phyloP scores from a whole-genome alignment of 2,888 invertebrate genomes.

The Dexiosoma caninum region DNA sequence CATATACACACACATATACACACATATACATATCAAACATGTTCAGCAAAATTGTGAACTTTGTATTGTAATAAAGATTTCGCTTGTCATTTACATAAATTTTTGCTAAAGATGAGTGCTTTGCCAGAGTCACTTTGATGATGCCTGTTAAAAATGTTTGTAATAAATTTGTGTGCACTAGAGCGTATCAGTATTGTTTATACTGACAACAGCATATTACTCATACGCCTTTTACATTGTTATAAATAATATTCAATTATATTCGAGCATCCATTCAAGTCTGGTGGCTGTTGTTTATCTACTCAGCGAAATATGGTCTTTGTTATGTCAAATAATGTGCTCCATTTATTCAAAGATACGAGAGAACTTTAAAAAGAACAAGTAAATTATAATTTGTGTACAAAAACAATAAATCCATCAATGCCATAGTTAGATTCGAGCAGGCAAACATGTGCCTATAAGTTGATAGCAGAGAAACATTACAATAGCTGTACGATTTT shows the following conservation, averaged over 20 bases:
- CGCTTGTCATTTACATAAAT: not conserved
- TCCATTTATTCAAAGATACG: not conserved
- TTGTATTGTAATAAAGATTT: not conserved
- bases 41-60: too few species aligned
- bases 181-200: constrained; percentile 23
- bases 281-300: not conserved
- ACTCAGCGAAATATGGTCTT: not conserved
- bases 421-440: not conserved
- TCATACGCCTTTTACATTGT: constrained; percentile 7
- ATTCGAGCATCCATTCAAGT: not conserved
- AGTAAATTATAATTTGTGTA: not conserved
- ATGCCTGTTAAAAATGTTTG: not conserved
- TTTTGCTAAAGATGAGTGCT: not conserved
- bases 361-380: not conserved
- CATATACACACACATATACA: too few species aligned
- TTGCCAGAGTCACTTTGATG: not conserved
- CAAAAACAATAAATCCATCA: not conserved
- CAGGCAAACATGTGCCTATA: not conserved
- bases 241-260: too few species aligned
- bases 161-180: not conserved
- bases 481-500: too few species aligned
- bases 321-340: constrained; percentile 17
- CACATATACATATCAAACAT: too few species aligned
- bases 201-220: not conserved
- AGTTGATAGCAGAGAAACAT: too few species aligned